phyloP scores from a whole-genome alignment of 1,140 invertebrate genomes.

The Trachelipus rathkii region DNA sequence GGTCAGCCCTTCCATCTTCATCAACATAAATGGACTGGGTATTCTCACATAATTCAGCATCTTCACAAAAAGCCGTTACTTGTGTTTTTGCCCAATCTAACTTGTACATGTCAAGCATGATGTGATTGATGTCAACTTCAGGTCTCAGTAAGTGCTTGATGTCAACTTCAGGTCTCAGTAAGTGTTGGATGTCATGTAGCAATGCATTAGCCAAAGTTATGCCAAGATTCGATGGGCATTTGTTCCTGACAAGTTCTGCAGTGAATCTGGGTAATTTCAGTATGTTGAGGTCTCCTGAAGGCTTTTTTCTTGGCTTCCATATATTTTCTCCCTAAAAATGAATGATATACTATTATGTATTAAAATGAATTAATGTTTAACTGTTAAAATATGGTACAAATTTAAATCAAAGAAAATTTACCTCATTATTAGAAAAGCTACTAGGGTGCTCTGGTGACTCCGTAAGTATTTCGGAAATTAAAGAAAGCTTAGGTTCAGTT shows the following conservation, averaged over 20 bases:
- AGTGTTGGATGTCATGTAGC: no score
- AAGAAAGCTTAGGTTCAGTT: no score
- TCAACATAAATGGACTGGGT: neutral
- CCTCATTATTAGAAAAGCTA: no score
- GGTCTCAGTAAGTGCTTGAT: no score
- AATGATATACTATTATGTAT: no score
- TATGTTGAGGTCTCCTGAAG: conserved; percentile 1
- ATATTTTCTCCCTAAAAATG: no score
- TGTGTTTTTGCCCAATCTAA: neutral
- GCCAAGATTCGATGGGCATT: conserved; percentile 8
- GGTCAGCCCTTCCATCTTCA: neutral
- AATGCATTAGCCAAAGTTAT: neutral
- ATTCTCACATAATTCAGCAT: neutral
- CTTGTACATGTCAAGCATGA: neutral
- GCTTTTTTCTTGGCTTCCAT: neutral
- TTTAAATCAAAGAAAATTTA: no score
- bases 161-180: no score
- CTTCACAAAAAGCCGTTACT: neutral
- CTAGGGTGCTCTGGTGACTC: no score
- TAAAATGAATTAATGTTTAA: no score
- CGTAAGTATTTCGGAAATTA: no score
- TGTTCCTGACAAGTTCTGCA: conserved; percentile 9
- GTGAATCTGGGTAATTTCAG: neutral
- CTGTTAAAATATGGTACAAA: no score
- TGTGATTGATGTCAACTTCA: neutral